Conservation (phyloP, 1,140 invertebrate genomes). For the Eupristina koningsbergeri region DNA sequence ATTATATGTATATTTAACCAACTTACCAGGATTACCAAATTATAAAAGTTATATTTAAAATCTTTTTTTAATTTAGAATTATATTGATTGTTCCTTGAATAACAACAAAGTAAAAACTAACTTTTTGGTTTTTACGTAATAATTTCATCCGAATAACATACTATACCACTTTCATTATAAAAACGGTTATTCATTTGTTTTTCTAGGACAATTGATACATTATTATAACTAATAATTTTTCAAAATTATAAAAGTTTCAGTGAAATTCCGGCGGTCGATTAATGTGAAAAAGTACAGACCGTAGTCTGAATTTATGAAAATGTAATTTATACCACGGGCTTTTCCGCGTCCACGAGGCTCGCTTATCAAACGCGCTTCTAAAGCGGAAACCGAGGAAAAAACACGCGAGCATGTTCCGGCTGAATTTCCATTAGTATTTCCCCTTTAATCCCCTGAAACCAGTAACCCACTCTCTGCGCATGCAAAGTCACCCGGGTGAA, state of each 20-base stretch:
- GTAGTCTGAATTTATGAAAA: conserved; percentile 3
- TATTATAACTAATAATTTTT: conserved; percentile 5
- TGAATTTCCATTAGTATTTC: conserved; percentile 4
- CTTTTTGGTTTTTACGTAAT: neutral
- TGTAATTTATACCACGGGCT: neutral
- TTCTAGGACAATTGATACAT: neutral
- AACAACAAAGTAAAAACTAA: neutral
- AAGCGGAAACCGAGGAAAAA: neutral
- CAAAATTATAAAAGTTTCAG: conserved; percentile 15
- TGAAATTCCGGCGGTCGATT: neutral
- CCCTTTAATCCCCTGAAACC: neutral
- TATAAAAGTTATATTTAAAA: too few species aligned
- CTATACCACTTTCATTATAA: neutral
- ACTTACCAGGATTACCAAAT: too few species aligned
- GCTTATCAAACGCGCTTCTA: neutral
- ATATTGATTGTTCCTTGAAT: too few species aligned
- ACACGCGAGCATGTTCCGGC: neutral
- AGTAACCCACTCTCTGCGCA: neutral
- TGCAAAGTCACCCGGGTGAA: neutral
- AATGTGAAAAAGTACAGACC: conserved; percentile 7
- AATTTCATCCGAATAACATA: neutral
- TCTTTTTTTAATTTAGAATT: too few species aligned
- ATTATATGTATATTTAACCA: too few species aligned
- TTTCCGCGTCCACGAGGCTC: neutral
- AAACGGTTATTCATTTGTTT: neutral